These are phyloP conservation scores for Avahi laniger DNA, from an alignment of 2,797 vertebrate species.

Conservation along the genomic window DNA sequence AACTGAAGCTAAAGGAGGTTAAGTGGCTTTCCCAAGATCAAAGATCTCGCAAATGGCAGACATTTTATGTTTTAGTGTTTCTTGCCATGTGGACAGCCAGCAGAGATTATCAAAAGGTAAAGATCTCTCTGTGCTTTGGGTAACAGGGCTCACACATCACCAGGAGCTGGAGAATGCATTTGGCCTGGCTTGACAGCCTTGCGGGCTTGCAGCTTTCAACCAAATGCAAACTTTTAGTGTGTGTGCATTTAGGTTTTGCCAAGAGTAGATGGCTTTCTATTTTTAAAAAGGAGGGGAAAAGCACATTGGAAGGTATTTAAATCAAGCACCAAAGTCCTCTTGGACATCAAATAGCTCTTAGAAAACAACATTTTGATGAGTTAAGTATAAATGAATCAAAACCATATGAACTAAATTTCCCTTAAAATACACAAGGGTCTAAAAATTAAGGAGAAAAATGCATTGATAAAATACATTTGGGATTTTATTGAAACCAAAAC, in stretches of 20 bases:
- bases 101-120: slow-evolving; percentile 39
- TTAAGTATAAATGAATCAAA: slow-evolving; percentile 77
- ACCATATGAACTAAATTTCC: slow-evolving; percentile 73
- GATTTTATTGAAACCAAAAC: slow-evolving; percentile 76
- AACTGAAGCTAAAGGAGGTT: neutral
- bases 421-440: slow-evolving; percentile 76
- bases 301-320: slow-evolving; percentile 70
- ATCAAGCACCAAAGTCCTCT: slow-evolving; percentile 68
- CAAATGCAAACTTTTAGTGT: slow-evolving; percentile 65
- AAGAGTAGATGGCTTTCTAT: slow-evolving; percentile 69
- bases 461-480: slow-evolving; percentile 72
- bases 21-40: slow-evolving; percentile 30
- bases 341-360: slow-evolving; percentile 72
- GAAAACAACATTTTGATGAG: slow-evolving; percentile 76
- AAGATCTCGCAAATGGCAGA: neutral
- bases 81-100: slow-evolving; percentile 18
- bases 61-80: slow-evolving; percentile 32
- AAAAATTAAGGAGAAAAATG: slow-evolving; percentile 66
- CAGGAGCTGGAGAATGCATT: slow-evolving; percentile 32
- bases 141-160: neutral
- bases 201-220: slow-evolving; percentile 28
- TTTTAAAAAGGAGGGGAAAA: slow-evolving; percentile 60
- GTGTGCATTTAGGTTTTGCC: slow-evolving; percentile 49
- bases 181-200: neutral
- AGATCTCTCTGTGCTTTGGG: neutral